Evolutionary conservation across 2,113 vertebrate species (phyloP), one percentile per base, ranked within the genome.

Genomic region (Odocoileus virginianus): DNA sequence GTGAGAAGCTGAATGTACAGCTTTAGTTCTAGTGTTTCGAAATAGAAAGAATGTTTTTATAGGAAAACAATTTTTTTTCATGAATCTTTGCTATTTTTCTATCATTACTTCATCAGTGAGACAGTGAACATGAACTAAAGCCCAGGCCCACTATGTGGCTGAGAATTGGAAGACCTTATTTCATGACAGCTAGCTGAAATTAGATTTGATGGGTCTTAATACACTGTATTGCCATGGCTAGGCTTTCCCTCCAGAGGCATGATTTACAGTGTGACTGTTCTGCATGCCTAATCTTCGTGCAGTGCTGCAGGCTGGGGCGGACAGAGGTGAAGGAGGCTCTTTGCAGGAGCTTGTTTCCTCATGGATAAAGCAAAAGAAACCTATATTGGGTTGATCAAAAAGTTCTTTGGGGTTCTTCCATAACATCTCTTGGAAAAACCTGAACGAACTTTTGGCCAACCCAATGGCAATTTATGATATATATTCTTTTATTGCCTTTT

Each of bases 11-110:
- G 61, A 78, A 30, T 17, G 10, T 55, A 45, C 40, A 40, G 1
- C 17, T 92, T 92, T 64, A 76, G 86, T 52, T 76, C 54, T 40
- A 1, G 15, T 17, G n/a, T 90, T 92, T 86, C n/a, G 82, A 36
- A 61, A 52, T 15, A 47, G 54, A 74, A 74, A 15, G 3, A 15
- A 10, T 47, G 33, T 47, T 92, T 84, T 89, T 7, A 14, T 17
- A 36, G 79, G 27, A 33, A 52, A 36, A 40, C 0, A 25, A 1
- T 1, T 55, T 40, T 52, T 40, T 33, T 74, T 40, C 25, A 4
- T 36, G 43, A 58, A 17, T 45, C 23, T 81, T 54, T 55, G 36
- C 43, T 52, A 1, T 57, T 58, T 40, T 43, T 60, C 21, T 47
- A 12, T n/a, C 7, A 19, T 52, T 47, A 54, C 23, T 43, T 78